Evolutionary conservation across 2,113 vertebrate genomes (phyloP), one percentile per base, ranked within the genome.

Genomic region (Arothron firmamentum): DNA sequence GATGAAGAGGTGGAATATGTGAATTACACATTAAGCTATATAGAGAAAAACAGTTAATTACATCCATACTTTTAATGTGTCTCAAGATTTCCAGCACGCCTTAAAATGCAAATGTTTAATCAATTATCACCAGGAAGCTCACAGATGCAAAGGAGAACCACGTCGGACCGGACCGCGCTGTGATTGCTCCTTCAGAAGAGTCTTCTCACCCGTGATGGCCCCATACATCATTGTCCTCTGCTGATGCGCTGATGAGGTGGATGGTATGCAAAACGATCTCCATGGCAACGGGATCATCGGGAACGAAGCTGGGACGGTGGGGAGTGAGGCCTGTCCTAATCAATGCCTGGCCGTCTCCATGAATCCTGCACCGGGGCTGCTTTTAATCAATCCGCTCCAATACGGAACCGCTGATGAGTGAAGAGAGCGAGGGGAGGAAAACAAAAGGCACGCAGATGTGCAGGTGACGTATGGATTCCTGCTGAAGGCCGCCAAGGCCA

Each of bases 261-360:
- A 82, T 73, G 75, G 71, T 82, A 79, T 38, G 34, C 34, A 38
- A 80, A 80, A 85, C 71, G 74, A 87, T 89, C 79, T 78, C 85
- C 78, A 78, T 89, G 81, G 86, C 82, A 89, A 89, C 88, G 84
- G 69, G 69, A 87, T 80, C 72, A 67, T 74, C 69, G 75, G 68
- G 82, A 84, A 38, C 9, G 61, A 78, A 73, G 67, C 63, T 79
- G 59, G 57, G 65, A 72, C 51, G 62, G 65, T 72, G 71, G 68
- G 74, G 66, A 65, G 63, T 76, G 78, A 76, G 52, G 64, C 61
- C 69, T 48, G 71, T 47, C 31, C 78, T 74, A 75, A 87, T 79
- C 74, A 79, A 66, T 78, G 65, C 45, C 43, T 75, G 49, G 49
- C 49, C 45, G 78, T 67, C 66, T 77, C 21, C 72, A 63, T 31